A percentile compares a stretch with the other conserved stretches of the same genome.
Conservation (phyloP, 2,113 vertebrate genomes). For the Oplegnathus fasciatus region DNA sequence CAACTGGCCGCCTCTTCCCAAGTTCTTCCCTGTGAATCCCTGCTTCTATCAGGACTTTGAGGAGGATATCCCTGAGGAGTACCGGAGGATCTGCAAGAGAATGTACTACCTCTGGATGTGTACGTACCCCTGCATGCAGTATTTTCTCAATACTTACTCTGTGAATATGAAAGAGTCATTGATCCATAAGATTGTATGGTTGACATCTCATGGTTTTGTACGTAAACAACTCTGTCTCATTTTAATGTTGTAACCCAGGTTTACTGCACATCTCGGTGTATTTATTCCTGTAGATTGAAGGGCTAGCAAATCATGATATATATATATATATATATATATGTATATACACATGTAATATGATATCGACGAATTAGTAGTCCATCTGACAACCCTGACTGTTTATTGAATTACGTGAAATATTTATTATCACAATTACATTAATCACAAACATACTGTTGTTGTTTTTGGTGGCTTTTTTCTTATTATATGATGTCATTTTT, state of each 20-base stretch:
- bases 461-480: background rate
- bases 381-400: background rate
- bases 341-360: no score
- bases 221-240: background rate
- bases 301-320: no score
- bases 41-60: conserved; percentile 98
- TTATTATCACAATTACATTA: background rate
- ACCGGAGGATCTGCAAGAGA: conserved; percentile 94
- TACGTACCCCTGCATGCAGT: conserved; percentile 71
- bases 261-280: background rate
- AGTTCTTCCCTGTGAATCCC: conserved; percentile 90
- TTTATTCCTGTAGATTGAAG: background rate
- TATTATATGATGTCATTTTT: background rate
- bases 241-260: background rate
- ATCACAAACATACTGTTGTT: background rate
- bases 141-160: background rate
- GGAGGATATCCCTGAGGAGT: conserved; percentile 94
- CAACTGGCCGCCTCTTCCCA: conserved; percentile 96
- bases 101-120: conserved; percentile 99
- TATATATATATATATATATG: no score
- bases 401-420: background rate
- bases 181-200: background rate
- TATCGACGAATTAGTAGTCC: background rate
- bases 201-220: background rate
- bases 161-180: background rate